Conservation (phyloP, 2,888 invertebrate species). For the Congeria kusceri region DNA sequence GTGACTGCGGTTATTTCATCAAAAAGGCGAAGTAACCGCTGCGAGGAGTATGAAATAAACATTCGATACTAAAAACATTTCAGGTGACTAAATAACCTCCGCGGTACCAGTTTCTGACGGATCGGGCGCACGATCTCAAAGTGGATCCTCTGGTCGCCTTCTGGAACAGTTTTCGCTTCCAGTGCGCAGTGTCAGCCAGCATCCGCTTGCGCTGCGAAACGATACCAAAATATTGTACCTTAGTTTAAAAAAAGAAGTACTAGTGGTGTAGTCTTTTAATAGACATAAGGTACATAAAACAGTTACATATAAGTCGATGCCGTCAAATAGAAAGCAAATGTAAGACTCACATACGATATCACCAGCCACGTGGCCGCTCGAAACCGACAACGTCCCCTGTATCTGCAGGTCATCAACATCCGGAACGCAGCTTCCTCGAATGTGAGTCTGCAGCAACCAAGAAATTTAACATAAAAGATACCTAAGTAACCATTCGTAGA, state of each 20-base stretch:
- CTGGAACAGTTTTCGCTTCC: constrained; percentile 69
- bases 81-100: too few species aligned
- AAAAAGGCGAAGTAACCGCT: too few species aligned
- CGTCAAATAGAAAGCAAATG: neutral
- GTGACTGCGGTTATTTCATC: too few species aligned
- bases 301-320: neutral
- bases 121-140: constrained; percentile 70
- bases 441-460: constrained; percentile 49
- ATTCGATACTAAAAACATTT: too few species aligned
- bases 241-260: too few species aligned
- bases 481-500: too few species aligned
- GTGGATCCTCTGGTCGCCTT: constrained; percentile 69
- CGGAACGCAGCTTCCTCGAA: constrained; percentile 71
- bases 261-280: neutral
- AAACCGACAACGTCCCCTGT: constrained; percentile 79
- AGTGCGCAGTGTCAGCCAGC: constrained; percentile 62
- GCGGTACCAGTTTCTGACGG: constrained; percentile 73
- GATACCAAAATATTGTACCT: too few species aligned
- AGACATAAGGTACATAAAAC: neutral
- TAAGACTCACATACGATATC: constrained; percentile 74
- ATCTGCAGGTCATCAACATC: constrained; percentile 79
- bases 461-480: too few species aligned
- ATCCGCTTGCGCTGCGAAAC: constrained; percentile 63
- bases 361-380: constrained; percentile 77
- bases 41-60: too few species aligned